These are phyloP conservation scores for Idris sp. DNA, from an alignment of 1,140 invertebrate genomes.

Conservation along the genomic window DNA sequence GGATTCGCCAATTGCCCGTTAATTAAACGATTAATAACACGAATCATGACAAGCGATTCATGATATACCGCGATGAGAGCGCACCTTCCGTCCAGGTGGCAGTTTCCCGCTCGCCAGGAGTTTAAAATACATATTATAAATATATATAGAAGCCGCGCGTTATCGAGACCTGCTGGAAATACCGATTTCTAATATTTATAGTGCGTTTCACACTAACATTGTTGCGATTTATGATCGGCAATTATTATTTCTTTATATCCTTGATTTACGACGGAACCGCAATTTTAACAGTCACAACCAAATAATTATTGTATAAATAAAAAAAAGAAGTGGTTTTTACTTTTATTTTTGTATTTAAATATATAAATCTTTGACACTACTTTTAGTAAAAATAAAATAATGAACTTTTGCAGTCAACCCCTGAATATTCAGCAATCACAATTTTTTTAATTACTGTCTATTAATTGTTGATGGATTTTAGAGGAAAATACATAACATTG, in stretches of 20 bases:
- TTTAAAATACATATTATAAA: too few species aligned
- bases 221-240: conserved; percentile 18
- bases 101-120: conserved; percentile 64
- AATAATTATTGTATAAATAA: too few species aligned
- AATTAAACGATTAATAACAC: conserved; percentile 65
- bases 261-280: conserved; percentile 23
- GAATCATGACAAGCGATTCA: conserved; percentile 62
- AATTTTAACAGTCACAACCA: conserved; percentile 12
- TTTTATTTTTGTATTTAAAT: too few species aligned
- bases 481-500: conserved; percentile 10
- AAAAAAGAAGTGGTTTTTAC: too few species aligned
- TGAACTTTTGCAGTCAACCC: too few species aligned
- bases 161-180: too few species aligned
- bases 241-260: conserved; percentile 15
- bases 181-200: conserved; percentile 52
- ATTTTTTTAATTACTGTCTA: too few species aligned
- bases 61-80: conserved; percentile 54
- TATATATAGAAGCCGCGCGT: too few species aligned
- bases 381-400: too few species aligned
- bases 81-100: conserved; percentile 67
- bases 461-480: too few species aligned
- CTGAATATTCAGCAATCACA: too few species aligned
- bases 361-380: too few species aligned
- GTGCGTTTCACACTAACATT: conserved; percentile 43
- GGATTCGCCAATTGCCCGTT: conserved; percentile 48